phyloP scores from a whole-genome alignment of 2,888 invertebrate species.

The Sesia bembeciformis region DNA sequence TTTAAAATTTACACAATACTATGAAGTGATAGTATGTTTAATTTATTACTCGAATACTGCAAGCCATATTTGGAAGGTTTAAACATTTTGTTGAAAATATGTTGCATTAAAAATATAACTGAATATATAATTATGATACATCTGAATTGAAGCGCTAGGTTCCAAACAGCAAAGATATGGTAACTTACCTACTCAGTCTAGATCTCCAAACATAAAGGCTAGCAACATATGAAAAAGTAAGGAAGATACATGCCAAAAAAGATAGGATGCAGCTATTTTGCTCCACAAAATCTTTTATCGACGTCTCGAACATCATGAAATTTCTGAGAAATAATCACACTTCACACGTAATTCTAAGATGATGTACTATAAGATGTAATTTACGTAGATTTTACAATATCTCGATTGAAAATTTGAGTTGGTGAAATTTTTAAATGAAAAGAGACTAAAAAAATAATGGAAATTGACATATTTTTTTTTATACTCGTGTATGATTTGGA shows the following conservation, averaged over 20 bases:
- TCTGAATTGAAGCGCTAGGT: constrained; percentile 6
- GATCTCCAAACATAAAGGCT: constrained; percentile 92
- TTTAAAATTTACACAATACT: not conserved
- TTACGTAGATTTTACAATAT: too few species aligned
- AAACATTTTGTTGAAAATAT: not conserved
- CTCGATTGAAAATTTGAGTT: too few species aligned
- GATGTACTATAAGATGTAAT: too few species aligned
- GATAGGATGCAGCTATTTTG: constrained; percentile 71
- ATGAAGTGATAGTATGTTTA: not conserved
- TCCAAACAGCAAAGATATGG: constrained; percentile 2
- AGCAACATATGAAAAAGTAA: constrained; percentile 87
- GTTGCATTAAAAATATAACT: too few species aligned
- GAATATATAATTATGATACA: not conserved
- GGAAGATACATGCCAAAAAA: constrained; percentile 81
- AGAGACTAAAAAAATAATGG: too few species aligned
- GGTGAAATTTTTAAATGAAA: too few species aligned
- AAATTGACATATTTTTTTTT: too few species aligned
- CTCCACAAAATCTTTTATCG: constrained; percentile 9
- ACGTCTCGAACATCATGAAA: not conserved
- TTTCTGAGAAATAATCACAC: not conserved
- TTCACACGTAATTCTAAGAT: too few species aligned
- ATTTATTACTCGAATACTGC: not conserved
- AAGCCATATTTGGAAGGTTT: not conserved
- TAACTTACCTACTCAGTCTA: constrained; percentile 79
- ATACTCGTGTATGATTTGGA: too few species aligned